phyloP scores from a whole-genome alignment of 2,113 vertebrate genomes.

The Bambusicola thoracicus region DNA sequence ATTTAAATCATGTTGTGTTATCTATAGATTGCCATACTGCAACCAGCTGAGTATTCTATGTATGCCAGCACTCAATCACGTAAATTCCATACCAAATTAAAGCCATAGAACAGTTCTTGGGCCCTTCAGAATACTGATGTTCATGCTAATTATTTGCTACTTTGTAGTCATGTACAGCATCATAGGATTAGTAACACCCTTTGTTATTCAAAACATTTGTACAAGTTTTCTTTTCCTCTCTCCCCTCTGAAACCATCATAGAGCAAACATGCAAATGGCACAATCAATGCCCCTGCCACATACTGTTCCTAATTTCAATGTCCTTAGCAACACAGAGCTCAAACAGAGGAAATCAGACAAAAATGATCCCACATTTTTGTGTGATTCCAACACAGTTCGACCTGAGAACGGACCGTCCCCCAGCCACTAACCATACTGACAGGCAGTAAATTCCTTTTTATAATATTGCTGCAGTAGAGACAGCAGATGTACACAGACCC shows the following conservation, averaged over 20 bases:
- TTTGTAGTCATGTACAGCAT: not conserved
- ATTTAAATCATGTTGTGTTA: not conserved
- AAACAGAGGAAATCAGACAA: not conserved
- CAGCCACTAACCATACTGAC: not conserved
- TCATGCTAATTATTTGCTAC: not conserved
- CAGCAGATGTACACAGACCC: not conserved
- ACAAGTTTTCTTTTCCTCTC: not conserved
- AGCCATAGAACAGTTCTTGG: not conserved
- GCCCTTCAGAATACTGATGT: not conserved
- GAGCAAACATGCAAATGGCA: not conserved
- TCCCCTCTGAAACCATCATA: not conserved
- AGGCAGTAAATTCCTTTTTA: not conserved
- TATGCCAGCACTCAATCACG: not conserved
- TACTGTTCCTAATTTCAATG: not conserved
- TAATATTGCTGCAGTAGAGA: rapidly evolving
- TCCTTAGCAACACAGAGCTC: not conserved
- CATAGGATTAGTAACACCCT: not conserved
- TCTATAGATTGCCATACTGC: not conserved
- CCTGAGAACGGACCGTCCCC: rapidly evolving
- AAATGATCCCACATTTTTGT: too few relatives aligned
- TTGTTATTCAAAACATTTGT: not conserved
- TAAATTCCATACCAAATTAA: not conserved
- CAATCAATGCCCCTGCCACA: not conserved
- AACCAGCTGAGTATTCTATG: not conserved
- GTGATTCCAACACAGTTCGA: not conserved